phyloP scores from a whole-genome alignment of 2,113 vertebrate species.

The Mystacornis crossleyi region DNA sequence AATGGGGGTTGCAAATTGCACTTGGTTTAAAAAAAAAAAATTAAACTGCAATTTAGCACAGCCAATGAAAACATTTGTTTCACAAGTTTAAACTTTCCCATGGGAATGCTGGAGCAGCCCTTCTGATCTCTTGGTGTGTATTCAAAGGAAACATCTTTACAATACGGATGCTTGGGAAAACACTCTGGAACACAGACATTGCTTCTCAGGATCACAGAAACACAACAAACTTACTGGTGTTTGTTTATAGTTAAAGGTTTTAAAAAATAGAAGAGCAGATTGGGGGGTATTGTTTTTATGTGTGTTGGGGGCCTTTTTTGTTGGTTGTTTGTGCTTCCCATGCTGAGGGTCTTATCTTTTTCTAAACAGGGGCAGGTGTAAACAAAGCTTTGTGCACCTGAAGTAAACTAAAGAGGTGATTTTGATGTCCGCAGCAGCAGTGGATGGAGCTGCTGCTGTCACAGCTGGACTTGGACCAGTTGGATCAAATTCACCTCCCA shows the following conservation, averaged over 20 bases:
- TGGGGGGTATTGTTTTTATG: neutral
- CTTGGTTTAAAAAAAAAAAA: neutral
- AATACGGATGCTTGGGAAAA: constrained; percentile 48
- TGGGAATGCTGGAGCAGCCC: constrained; percentile 42
- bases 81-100: constrained; percentile 56
- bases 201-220: constrained; percentile 5
- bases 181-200: neutral
- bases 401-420: neutral
- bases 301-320: fast-evolving
- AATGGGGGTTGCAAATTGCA: neutral
- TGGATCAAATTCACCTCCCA: neutral
- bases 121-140: constrained; percentile 13
- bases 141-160: constrained; percentile 56
- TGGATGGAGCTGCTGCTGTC: neutral
- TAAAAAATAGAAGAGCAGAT: neutral
- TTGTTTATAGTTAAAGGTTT: neutral
- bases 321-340: neutral
- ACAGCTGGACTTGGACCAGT: neutral
- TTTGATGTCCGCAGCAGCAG: neutral
- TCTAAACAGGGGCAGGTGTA: neutral
- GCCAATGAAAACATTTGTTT: constrained; percentile 53
- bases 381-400: neutral
- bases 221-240: neutral
- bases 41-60: neutral
- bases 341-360: neutral